phyloP scores from a whole-genome alignment of 2,113 vertebrate species.

The Myanophis thanlyinensis region DNA sequence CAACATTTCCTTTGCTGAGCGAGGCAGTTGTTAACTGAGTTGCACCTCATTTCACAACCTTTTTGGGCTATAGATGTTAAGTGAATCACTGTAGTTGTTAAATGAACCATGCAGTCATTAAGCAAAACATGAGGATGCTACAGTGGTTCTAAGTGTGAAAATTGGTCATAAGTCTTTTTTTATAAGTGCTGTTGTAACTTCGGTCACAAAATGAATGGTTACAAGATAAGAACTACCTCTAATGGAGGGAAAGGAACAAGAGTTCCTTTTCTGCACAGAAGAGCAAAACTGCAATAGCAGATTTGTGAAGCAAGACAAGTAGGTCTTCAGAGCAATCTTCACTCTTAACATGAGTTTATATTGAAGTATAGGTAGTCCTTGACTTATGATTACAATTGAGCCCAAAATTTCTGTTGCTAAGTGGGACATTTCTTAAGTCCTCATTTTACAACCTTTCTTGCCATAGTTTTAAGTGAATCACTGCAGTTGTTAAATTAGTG shows the following conservation, averaged over 20 bases:
- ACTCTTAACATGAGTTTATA: background rate
- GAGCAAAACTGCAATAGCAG: background rate
- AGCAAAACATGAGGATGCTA: background rate
- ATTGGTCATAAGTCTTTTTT: background rate
- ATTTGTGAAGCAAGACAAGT: background rate
- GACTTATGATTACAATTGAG: background rate
- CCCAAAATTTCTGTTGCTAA: background rate
- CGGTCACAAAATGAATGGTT: background rate
- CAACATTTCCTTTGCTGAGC: background rate
- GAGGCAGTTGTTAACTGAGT: background rate
- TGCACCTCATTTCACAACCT: background rate
- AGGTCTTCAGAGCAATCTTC: background rate
- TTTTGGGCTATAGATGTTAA: background rate
- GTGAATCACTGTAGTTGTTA: background rate
- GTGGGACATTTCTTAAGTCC: background rate
- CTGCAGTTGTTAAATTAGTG: background rate
- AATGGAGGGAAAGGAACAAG: background rate
- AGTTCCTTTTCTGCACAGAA: background rate
- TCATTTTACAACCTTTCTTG: background rate
- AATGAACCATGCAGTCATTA: background rate
- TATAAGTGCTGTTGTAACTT: background rate
- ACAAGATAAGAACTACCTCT: background rate
- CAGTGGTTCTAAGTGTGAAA: background rate
- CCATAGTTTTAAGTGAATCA: background rate
- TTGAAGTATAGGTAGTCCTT: background rate